Conservation (phyloP, 2,113 vertebrate species). For the Plecturocebus donacophilus region DNA sequence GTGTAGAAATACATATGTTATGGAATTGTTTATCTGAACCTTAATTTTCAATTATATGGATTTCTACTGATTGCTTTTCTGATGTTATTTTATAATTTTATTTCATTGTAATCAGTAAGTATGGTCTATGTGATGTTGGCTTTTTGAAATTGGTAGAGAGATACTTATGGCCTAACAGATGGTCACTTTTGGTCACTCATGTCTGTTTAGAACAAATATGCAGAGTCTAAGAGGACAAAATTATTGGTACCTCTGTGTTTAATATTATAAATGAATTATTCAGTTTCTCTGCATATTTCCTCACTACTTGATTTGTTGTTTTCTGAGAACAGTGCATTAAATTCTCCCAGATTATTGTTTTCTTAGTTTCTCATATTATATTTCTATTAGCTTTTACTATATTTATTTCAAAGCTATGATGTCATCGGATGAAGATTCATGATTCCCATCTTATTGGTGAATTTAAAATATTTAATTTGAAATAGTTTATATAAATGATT, state of each 20-base stretch:
- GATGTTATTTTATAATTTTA: neutral
- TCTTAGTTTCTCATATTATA: neutral
- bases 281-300: neutral
- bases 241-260: neutral
- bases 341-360: neutral
- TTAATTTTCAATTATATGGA: neutral
- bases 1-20: neutral
- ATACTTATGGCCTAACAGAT: neutral
- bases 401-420: neutral
- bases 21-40: neutral
- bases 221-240: neutral
- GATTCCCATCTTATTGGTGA: neutral
- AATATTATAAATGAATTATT: neutral
- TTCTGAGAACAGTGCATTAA: neutral
- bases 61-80: neutral
- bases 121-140: neutral
- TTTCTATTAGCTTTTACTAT: neutral
- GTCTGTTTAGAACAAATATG: neutral
- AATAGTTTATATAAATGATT: neutral
- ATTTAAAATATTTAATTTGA: neutral
- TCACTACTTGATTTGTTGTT: neutral
- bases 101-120: neutral
- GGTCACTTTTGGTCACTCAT: neutral
- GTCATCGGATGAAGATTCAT: neutral
- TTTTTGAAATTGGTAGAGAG: neutral